phyloP scores from a whole-genome alignment of 1,140 invertebrate species.

The Sycobia sp. region DNA sequence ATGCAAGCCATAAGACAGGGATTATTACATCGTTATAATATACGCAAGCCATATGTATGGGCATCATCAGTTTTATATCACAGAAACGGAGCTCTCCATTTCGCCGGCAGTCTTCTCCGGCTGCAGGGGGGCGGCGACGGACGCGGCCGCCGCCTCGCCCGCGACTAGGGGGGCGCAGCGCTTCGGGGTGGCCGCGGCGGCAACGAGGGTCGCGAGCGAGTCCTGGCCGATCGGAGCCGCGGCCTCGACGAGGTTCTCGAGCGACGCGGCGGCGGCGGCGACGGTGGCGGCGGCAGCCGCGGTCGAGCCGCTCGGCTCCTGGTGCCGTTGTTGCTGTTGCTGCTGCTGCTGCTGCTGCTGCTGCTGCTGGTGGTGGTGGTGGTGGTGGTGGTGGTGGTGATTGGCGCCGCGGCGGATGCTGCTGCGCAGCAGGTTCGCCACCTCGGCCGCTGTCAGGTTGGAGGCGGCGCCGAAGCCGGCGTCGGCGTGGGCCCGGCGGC shows the following conservation, averaged over 20 bases:
- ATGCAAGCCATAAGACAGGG: no score
- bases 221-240: slow-evolving; percentile 66
- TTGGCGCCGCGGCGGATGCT: slow-evolving; percentile 63
- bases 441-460: slow-evolving; percentile 64
- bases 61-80: slow-evolving; percentile 55
- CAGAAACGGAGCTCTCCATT: slow-evolving; percentile 56
- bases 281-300: slow-evolving; percentile 39
- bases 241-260: slow-evolving; percentile 66
- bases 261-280: slow-evolving; percentile 55
- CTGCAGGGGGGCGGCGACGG: slow-evolving; percentile 26
- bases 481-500: slow-evolving; percentile 35
- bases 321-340: not conserved
- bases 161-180: no score
- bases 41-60: no score
- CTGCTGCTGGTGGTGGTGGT: slow-evolving; percentile 41
- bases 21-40: no score
- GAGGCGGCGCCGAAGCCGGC: slow-evolving; percentile 39
- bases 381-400: slow-evolving; percentile 43
- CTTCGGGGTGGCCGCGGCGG: no score
- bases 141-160: slow-evolving; percentile 35
- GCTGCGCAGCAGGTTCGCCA: slow-evolving; percentile 65
- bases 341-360: slow-evolving; percentile 5
- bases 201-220: no score
- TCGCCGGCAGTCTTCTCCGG: slow-evolving; percentile 57
- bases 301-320: not conserved